Evolutionary conservation across 2,888 invertebrate species (phyloP).

Genomic region (Thumatha senex): DNA sequence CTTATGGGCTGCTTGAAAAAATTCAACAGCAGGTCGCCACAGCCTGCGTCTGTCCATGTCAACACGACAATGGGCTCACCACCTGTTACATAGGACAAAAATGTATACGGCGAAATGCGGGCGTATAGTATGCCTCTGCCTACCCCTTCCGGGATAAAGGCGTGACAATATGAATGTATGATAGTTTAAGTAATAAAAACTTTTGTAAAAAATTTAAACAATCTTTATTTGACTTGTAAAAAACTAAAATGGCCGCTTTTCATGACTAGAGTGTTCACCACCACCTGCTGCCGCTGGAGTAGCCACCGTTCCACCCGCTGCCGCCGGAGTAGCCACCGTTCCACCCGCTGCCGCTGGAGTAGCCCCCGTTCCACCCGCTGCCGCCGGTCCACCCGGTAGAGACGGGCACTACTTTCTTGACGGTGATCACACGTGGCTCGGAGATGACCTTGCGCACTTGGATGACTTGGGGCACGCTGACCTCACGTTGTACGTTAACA

Average conservation of each 20-base stretch:
- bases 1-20: too few relatives aligned
- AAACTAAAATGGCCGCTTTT: background rate
- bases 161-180: too few relatives aligned
- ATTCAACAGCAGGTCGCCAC: too few relatives aligned
- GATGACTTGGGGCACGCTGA: constrained; percentile 49
- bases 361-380: constrained; percentile 12
- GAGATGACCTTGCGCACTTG: constrained; percentile 54
- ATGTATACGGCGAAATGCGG: too few relatives aligned
- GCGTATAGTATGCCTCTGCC: too few relatives aligned
- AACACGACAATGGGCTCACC: too few relatives aligned
- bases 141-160: too few relatives aligned
- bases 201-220: background rate
- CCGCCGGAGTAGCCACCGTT: constrained; percentile 11
- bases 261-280: constrained; percentile 17
- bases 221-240: background rate
- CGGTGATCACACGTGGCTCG: constrained; percentile 56
- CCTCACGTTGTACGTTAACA: constrained; percentile 48
- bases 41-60: too few relatives aligned
- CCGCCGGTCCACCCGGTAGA: constrained; percentile 25
- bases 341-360: constrained; percentile 5
- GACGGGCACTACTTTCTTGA: constrained; percentile 46
- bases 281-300: constrained; percentile 14
- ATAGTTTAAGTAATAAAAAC: too few relatives aligned
- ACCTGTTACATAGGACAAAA: too few relatives aligned
- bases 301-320: constrained; percentile 6